Conservation (phyloP, 2,888 invertebrate species). For the Xanthia togata region DNA sequence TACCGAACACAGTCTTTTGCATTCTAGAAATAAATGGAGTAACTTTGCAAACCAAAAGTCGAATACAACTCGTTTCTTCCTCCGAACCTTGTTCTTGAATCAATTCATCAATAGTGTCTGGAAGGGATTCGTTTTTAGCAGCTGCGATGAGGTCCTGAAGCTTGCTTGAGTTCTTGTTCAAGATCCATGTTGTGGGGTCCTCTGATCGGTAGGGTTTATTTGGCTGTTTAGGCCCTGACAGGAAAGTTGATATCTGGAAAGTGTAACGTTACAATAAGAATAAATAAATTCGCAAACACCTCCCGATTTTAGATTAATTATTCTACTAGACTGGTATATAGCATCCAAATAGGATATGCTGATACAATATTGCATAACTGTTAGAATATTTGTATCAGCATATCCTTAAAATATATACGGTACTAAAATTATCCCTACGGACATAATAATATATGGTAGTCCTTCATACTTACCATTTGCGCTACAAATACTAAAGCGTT, state of each 20-base stretch:
- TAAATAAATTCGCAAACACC: not conserved
- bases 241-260: slow-evolving; percentile 91
- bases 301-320: not conserved
- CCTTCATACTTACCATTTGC: slow-evolving; percentile 92
- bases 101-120: slow-evolving; percentile 91
- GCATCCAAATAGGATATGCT: no score
- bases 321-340: not conserved
- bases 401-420: not conserved
- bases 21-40: slow-evolving; percentile 94
- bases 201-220: slow-evolving; percentile 75
- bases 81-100: slow-evolving; percentile 89
- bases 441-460: not conserved
- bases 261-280: not conserved
- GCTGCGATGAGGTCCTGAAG: slow-evolving; percentile 90
- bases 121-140: slow-evolving; percentile 91
- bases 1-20: slow-evolving; percentile 92
- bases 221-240: slow-evolving; percentile 80
- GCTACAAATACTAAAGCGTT: slow-evolving; percentile 96
- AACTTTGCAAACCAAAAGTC: slow-evolving; percentile 94
- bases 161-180: slow-evolving; percentile 90
- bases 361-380: no score
- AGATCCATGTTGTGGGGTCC: slow-evolving; percentile 89
- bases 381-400: not conserved
- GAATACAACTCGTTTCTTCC: slow-evolving; percentile 93
- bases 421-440: not conserved